These are phyloP conservation scores for Zelostemma sp. DNA, from an alignment of 1,140 invertebrate genomes.

Conservation along the genomic window DNA sequence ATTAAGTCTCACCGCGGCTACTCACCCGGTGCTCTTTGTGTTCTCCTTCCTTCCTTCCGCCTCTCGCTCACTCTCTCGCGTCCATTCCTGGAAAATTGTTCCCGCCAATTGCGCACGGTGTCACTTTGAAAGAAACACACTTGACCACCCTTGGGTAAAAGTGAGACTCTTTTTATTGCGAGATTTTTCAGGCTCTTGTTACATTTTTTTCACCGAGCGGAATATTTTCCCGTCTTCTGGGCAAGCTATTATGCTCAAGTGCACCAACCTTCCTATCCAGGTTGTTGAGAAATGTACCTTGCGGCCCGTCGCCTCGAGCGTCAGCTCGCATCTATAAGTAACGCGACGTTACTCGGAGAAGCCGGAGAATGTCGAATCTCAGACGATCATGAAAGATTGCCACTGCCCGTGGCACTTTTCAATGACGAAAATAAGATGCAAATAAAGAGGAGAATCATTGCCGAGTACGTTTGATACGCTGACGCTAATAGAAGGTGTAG, in stretches of 20 bases:
- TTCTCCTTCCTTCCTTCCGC: constrained; percentile 40
- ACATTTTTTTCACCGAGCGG: constrained; percentile 23
- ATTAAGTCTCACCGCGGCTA: constrained; percentile 70
- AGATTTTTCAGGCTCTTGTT: neutral
- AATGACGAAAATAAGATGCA: constrained; percentile 47
- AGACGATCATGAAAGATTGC: constrained; percentile 44
- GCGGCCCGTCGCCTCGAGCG: constrained; percentile 20
- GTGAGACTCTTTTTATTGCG: constrained; percentile 2
- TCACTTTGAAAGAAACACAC: too few species aligned
- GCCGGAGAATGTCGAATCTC: constrained; percentile 42
- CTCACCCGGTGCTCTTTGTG: constrained; percentile 50
- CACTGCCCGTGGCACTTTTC: constrained; percentile 33
- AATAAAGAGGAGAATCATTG: constrained; percentile 41
- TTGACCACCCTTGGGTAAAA: too few species aligned
- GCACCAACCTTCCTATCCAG: constrained; percentile 37
- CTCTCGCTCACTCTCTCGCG: constrained; percentile 17
- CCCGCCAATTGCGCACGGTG: neutral
- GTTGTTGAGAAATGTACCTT: constrained; percentile 48
- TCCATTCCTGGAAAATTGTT: neutral
- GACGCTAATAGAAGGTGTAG: too few species aligned
- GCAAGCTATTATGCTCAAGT: constrained; percentile 25
- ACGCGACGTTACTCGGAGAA: constrained; percentile 37
- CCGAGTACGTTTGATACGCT: constrained; percentile 31
- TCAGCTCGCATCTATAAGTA: constrained; percentile 43
- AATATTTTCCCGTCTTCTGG: constrained; percentile 50